Evolutionary conservation across 2,113 vertebrate genomes (phyloP), one percentile per base, ranked within the genome.

Genomic region (Trichechus manatus): DNA sequence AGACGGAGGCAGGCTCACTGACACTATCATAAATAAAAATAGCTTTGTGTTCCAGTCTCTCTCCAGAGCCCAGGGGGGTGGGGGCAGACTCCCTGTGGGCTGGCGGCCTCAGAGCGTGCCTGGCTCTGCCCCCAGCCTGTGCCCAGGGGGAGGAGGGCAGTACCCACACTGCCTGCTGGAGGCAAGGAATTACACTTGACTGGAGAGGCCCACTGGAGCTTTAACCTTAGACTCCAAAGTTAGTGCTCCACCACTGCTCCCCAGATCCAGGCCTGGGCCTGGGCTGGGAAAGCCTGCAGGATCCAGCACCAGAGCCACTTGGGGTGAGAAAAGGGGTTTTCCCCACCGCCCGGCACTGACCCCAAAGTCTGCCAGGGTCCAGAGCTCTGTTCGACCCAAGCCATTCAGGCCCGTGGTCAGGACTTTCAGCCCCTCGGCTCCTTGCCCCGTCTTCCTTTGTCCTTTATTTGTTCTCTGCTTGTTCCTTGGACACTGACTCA

Each of bases 21-120:
- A 97, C 97, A 87, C 36, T 50, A 79, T 96, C 96, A n/a, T 98
- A 98, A 99, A 98, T 98, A 98, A 98, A 98, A 98, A 97, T 59
- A 98, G 95, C 95, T 93, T 93, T 95, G 93, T 81, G 75, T 36
- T 59, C 95, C 61, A 64, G 95, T 81, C 82, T 90, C 79, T 64
- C 74, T 31, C 89, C 82, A 42, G 96, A 29, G 94, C 39, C 61
- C 1, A 50, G 75, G 92, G 93, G 70, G 85, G 77, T 91, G 84
- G 2, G 13, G 5, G 63, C 88, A 50, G 88, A 59, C 91, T 80
- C 94, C 94, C 39, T 0, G 61, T 0, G 0, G 89, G 84, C 72
- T 1, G 42, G 61, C 74, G 4, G 84, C 31, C 36, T 36, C 23
- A 3, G 47, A 50, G 70, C 50, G 75, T 31, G 3, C 68, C 3